Base-by-base conservation (phyloP, 1,140 invertebrate species). In the Tenebrio molitor region DNA sequence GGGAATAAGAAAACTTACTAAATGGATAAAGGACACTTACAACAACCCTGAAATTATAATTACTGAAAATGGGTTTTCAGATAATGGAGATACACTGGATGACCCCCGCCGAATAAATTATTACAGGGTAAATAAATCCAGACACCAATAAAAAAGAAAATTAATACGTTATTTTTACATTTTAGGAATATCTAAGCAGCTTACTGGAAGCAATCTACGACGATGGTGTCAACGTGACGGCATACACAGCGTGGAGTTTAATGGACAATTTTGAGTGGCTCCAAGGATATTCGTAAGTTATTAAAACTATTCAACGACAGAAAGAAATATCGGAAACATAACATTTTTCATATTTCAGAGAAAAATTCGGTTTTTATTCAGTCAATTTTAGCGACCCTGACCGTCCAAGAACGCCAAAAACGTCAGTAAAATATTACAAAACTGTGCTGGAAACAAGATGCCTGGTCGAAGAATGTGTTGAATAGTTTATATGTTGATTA, bases 241-340 rank as follows among this genome's bases (percentile, higher is more conserved):
- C 84, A 0, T 91, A 91, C 76, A 87, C 87, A 16, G 84, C 84
- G 2, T 91, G 89, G 90, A 86, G 86, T 6, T 77, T 91, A 1
- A 84, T 90, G 81, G 90, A 91, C 74, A 90, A 90, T 76, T 89
- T 89, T 74, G 89, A 91, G 79, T 90, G 89, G 88, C 79, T 78
- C 15, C 80, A 80, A 33, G 86, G 84, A 41, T 81, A 85, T 74
- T 80, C 75, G 83, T 80, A 69, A 74, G 68, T 68, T 46, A 82
- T 95, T 39, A 5, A 5, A 33, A 6, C 12, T 44, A 6, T 12
- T 6, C 12, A 14, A 44, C 12, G 41, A 44, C 16, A 6, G 12
- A 44, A 14, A 12, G 41, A 44, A 44, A 14, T 44, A 14, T 6
- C n/a, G 41, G 29, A 92, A 92, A 80, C 81, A 0, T 79, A 75